Evolutionary conservation across 2,888 invertebrate genomes (phyloP), one percentile per base, ranked within the genome.

Genomic region (Auanema freiburgensis): DNA sequence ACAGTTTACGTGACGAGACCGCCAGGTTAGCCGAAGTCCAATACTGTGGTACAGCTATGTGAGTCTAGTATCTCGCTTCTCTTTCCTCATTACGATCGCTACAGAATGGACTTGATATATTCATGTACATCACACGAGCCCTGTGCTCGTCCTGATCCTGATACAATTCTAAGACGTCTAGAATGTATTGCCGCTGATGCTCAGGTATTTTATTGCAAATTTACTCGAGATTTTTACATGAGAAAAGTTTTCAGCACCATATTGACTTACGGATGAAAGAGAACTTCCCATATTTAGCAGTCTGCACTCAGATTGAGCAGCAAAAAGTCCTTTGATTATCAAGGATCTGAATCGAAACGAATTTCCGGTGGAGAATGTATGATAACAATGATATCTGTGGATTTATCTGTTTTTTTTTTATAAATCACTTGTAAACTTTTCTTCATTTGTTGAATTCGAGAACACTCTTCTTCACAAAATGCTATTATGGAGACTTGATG

Each of bases 161-260:
- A 16, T 8, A 46, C 46, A 3, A 21, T 46, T 18, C 16, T 46
- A 5, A 3, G 46, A 46, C 16, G 46, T 3, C 46, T 46, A 18
- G 46, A 46, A 46, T 46, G 46, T 46, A 46, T 46, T 46, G 46
- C 46, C 16, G 46, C 21, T 21, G 46, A 46, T 46, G 46, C 46
- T 46, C 46, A 16, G 46, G 46, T 46, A 5, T 18, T 43, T 43
- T 12, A 43, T 43, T 43, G 43, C n/a, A 43, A 43, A 12, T n/a
- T 43, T 11, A 43, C 43, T 11, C 46, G 10, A 21, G 3, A 21
- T 3, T 18, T 46, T 16, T 46, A 5, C 33, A 33, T 33, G n/a
- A n/a, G n/a, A n/a, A 18, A 46, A 5, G 4, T 46, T 46, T 46
- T 21, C 46, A 46, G 46, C 16, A 46, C 10, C 46, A 46, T 10